Conservation (phyloP, 2,888 invertebrate species). For the Xestia ashworthii region DNA sequence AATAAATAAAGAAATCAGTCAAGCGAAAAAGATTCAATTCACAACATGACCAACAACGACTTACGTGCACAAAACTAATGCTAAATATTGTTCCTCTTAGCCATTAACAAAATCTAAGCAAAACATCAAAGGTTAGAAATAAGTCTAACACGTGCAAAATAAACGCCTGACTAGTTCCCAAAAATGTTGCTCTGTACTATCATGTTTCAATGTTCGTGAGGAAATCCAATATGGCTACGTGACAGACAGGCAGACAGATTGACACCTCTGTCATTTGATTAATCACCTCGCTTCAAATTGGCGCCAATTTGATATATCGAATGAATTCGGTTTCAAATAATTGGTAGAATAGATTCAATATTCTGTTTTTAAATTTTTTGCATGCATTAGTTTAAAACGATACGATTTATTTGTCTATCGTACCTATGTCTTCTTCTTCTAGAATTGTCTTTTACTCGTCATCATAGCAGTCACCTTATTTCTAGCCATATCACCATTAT, state of each 20-base stretch:
- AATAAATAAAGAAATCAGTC: too few species aligned
- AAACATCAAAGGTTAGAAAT: too few species aligned
- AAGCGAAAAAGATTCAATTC: not conserved
- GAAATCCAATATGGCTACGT: conserved; percentile 54
- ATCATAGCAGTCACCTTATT: not conserved
- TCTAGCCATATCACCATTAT: not conserved
- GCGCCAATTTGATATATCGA: conserved; percentile 34
- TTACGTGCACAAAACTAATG: too few species aligned
- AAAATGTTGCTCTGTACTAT: conserved; percentile 36
- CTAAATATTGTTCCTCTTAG: too few species aligned
- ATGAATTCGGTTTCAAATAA: conserved; percentile 4
- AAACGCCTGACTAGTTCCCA: not conserved
- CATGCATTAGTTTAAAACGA: too few species aligned
- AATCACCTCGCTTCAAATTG: conserved; percentile 35
- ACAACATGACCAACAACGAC: too few species aligned
- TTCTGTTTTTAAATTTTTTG: too few species aligned
- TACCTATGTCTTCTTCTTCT: too few species aligned
- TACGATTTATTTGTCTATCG: too few species aligned
- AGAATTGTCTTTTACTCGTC: not conserved
- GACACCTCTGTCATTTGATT: conserved; percentile 58
- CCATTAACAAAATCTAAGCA: too few species aligned
- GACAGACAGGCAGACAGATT: conserved; percentile 48
- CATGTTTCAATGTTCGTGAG: conserved; percentile 41
- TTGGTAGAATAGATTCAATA: not conserved
- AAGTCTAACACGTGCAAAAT: not conserved